Percentiles rank a stretch among this genome's conserved stretches.
These are phyloP conservation scores for Apis cerana DNA, from an alignment of 1,140 invertebrate genomes.

Conservation along the genomic window DNA sequence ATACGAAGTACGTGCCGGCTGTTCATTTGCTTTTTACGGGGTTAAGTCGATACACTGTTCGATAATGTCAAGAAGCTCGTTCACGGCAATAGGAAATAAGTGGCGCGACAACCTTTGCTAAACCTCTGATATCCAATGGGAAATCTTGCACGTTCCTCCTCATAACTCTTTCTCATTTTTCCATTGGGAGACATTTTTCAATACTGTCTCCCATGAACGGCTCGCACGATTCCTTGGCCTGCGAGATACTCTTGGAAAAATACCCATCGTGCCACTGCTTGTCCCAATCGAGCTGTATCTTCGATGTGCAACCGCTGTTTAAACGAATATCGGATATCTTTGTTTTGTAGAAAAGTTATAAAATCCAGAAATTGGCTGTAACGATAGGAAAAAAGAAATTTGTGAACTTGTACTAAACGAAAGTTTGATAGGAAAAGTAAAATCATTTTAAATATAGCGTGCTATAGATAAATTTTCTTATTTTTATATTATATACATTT, in stretches of 20 bases:
- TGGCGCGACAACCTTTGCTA: constrained; percentile 9
- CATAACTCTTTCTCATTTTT: constrained; percentile 7
- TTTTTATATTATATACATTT: too few species aligned
- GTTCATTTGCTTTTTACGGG: not conserved
- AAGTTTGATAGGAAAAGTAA: too few species aligned
- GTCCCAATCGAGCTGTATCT: not conserved
- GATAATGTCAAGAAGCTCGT: constrained; percentile 10
- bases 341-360: not conserved
- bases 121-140: constrained; percentile 41
- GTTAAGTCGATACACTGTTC: not conserved
- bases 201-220: not conserved
- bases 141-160: constrained; percentile 30
- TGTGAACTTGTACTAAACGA: not conserved
- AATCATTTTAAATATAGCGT: too few species aligned
- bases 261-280: not conserved
- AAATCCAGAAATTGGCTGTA: not conserved
- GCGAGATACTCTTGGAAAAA: not conserved
- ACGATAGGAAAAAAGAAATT: too few species aligned
- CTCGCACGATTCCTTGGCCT: not conserved
- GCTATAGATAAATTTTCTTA: too few species aligned
- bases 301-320: not conserved
- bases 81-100: not conserved
- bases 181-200: constrained; percentile 47
- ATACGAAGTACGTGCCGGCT: not conserved
- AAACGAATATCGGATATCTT: not conserved